Percentiles rank a stretch among this genome's conserved stretches.
These are phyloP conservation scores for Furnarius figulus DNA, from an alignment of 2,113 vertebrate genomes.

Conservation along the genomic window DNA sequence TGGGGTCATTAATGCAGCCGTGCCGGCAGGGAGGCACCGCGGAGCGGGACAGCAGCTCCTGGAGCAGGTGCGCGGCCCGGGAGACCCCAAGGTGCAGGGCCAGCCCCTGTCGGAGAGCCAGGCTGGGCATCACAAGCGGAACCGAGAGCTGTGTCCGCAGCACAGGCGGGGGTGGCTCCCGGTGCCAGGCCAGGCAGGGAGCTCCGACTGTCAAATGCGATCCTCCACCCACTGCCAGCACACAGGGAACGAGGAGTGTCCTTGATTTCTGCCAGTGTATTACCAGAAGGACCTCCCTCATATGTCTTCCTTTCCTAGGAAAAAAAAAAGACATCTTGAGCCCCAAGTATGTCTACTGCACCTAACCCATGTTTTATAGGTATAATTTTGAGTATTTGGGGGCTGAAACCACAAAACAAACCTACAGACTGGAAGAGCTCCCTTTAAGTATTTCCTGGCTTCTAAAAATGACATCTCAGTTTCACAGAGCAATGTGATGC, in stretches of 20 bases:
- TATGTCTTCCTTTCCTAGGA: neutral
- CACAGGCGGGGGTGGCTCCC: fast-evolving
- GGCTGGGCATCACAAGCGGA: fast-evolving
- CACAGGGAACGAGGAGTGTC: fast-evolving
- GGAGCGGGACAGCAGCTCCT: neutral
- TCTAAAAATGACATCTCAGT: neutral
- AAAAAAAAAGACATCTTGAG: fast-evolving
- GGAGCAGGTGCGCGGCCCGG: neutral
- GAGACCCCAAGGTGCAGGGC: too few relatives aligned
- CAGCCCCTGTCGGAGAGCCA: fast-evolving
- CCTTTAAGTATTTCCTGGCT: neutral
- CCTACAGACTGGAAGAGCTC: neutral
- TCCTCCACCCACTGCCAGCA: fast-evolving
- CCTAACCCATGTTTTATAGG: fast-evolving
- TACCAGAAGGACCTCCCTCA: neutral
- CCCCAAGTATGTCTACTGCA: too few relatives aligned
- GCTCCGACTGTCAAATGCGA: fast-evolving
- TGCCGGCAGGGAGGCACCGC: neutral
- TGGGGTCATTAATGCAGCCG: too few relatives aligned
- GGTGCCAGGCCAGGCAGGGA: fast-evolving
- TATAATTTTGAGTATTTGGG: neutral
- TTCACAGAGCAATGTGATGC: neutral
- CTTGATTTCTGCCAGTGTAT: fast-evolving
- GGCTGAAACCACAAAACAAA: neutral
- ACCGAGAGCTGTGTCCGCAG: fast-evolving